Conservation (phyloP, 2,113 vertebrate species). For the Chloropsis hardwickii region DNA sequence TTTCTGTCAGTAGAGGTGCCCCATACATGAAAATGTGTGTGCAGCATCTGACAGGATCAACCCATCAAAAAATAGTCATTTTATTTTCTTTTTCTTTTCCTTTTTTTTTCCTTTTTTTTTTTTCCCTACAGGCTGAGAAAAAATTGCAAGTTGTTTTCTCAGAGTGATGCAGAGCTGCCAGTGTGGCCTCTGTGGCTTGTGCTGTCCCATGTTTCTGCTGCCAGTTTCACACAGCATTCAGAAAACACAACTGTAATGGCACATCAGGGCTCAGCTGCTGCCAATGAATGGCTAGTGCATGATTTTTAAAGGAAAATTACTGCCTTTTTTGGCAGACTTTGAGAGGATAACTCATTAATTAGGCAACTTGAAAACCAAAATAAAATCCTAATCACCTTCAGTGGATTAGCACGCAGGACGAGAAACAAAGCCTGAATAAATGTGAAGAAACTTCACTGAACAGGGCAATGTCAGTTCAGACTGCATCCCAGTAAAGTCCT, state of each 20-base stretch:
- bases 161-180: background rate
- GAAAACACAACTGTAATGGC: background rate
- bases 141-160: background rate
- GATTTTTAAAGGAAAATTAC: background rate
- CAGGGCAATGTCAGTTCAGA: background rate
- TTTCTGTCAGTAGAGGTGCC: background rate
- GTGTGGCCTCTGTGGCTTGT: background rate
- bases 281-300: background rate
- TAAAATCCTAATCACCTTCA: background rate
- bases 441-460: background rate
- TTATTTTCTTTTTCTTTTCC: too few species aligned
- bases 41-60: background rate
- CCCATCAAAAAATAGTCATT: background rate
- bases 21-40: background rate
- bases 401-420: background rate
- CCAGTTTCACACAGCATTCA: background rate
- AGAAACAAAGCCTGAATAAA: background rate
- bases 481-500: background rate
- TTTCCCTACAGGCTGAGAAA: background rate
- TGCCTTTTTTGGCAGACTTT: background rate
- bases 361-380: background rate
- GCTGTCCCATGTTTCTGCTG: background rate
- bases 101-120: background rate
- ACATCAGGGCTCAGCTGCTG: background rate
- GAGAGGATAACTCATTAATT: background rate